These are phyloP conservation scores for Reinhardtius hippoglossoides DNA, from an alignment of 2,113 vertebrate species.

Conservation along the genomic window DNA sequence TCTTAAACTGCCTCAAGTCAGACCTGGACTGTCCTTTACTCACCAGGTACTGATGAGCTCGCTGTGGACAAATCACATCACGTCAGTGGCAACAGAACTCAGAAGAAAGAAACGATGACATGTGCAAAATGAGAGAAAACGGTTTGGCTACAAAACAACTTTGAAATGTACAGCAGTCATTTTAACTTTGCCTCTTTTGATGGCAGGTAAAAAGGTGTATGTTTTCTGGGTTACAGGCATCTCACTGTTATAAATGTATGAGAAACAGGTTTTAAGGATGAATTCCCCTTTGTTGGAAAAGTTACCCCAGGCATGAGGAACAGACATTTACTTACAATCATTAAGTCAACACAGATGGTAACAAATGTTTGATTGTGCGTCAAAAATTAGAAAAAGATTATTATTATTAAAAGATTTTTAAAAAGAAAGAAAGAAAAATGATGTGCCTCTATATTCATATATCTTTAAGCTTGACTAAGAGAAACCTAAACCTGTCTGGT, in stretches of 20 bases:
- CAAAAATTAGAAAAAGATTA: too few relatives aligned
- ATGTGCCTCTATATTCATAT: neutral
- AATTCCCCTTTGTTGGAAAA: neutral
- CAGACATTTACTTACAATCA: neutral
- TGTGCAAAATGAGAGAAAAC: neutral
- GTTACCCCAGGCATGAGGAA: neutral
- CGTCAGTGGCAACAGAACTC: neutral
- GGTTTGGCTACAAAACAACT: too few relatives aligned
- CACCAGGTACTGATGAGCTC: constrained; percentile 85
- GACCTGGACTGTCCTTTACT: constrained; percentile 80
- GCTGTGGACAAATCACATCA: constrained; percentile 69
- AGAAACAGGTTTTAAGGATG: too few relatives aligned
- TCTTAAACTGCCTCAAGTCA: constrained; percentile 80
- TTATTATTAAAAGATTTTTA: too few relatives aligned
- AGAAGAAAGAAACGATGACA: neutral
- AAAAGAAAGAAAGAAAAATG: neutral
- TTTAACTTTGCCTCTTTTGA: neutral
- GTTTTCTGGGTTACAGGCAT: too few relatives aligned
- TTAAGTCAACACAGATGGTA: too few relatives aligned
- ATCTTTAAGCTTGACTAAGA: neutral
- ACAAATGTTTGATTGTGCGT: too few relatives aligned
- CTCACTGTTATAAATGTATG: too few relatives aligned
- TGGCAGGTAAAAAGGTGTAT: neutral
- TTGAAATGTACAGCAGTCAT: neutral
- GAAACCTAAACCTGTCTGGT: neutral